Base-by-base conservation (phyloP, 2,888 invertebrate species). In the Muscina levida region DNA sequence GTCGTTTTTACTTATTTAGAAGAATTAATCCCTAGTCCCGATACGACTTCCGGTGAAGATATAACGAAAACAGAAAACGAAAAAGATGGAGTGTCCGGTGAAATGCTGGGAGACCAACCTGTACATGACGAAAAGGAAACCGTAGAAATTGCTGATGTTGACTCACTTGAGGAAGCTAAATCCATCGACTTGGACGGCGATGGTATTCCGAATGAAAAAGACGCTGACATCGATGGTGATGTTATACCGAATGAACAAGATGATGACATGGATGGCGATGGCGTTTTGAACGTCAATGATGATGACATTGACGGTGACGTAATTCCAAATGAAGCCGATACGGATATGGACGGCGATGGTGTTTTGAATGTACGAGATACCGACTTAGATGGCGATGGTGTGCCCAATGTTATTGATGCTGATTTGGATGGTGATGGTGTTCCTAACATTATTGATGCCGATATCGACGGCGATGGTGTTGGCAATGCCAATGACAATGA, bases 401-500 rank as follows among this genome's bases (percentile, higher is more conserved):
- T 88, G 51, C 84, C 85, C 53, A 87, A 88, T 84, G 85, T 92
- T 85, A 92, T 85, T 59, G 87, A 88, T 78, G 83, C 84, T 77
- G 87, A 87, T 68, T 85, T 88, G n/a, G 87, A 92, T 82, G 90
- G 91, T 72, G 93, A 92, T 87, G 88, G 88, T 68, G 85, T 88
- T 72, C 86, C 85, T 13, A 88, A 88, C 84, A 84, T 92, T 84
- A 91, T 92, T 74, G 88, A 86, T 91, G 83, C 85, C 66, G 87
- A 88, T 31, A 85, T 88, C 8, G 87, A 92, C 83, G 90, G 91
- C 72, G 93, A 92, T 87, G 87, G 87, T 37, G 85, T 88, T 91
- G 91, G 82, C 85, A 91, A 84, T 83, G 85, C 84, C 10, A 83
- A 88, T 59, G 86, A 87, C 46, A 83, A 85, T 68, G 88, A 88